phyloP scores from a whole-genome alignment of 2,113 vertebrate genomes.

The Crotalus horridus region DNA sequence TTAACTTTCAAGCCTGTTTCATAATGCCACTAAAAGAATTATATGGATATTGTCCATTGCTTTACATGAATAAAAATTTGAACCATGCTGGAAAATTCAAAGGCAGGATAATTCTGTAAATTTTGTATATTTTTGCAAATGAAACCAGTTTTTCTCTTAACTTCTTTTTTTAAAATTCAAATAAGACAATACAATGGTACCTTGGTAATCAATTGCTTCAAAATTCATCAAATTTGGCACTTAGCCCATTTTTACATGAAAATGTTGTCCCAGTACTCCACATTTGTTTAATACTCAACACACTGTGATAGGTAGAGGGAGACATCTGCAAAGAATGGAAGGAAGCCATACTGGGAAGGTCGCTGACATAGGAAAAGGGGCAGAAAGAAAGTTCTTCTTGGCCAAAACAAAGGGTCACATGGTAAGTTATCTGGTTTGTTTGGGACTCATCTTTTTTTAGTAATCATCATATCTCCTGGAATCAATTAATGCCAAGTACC shows the following conservation, averaged over 20 bases:
- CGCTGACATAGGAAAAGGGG: too few species aligned
- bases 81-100: background rate
- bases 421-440: background rate
- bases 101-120: background rate
- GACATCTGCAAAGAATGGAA: background rate
- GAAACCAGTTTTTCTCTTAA: background rate
- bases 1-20: background rate
- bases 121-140: background rate
- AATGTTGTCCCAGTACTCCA: background rate
- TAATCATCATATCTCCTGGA: background rate
- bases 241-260: background rate
- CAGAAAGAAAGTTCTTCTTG: background rate
- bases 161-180: too few species aligned
- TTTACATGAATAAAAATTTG: background rate
- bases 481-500: background rate
- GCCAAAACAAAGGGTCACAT: background rate
- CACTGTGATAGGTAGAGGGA: background rate
- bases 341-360: background rate
- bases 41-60: background rate
- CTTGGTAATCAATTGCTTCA: background rate
- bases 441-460: background rate
- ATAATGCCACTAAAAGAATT: background rate
- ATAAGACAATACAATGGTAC: background rate
- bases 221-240: background rate
- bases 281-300: background rate